phyloP scores from a whole-genome alignment of 2,888 invertebrate species.

The Acronicta alni region DNA sequence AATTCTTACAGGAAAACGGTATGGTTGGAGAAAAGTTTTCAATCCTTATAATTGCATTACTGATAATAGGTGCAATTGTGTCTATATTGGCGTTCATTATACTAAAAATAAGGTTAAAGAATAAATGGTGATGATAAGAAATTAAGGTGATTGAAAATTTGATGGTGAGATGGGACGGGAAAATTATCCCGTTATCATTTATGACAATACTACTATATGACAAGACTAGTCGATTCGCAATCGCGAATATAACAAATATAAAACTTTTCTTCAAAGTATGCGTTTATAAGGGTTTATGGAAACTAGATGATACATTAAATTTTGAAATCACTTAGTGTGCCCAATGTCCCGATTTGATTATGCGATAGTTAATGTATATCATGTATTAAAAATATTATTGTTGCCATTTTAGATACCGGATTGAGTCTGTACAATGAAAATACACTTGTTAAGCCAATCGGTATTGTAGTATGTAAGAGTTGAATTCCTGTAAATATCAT shows the following conservation, averaged over 20 bases:
- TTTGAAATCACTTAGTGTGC: too few relatives aligned
- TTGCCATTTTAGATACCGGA: too few relatives aligned
- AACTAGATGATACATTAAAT: not conserved
- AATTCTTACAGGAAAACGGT: constrained; percentile 93
- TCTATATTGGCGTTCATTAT: constrained; percentile 91
- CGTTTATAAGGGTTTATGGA: not conserved
- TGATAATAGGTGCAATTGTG: constrained; percentile 90
- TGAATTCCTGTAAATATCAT: too few relatives aligned
- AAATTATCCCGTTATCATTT: constrained; percentile 18
- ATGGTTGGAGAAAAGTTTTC: constrained; percentile 91
- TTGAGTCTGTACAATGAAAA: too few relatives aligned
- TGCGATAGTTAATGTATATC: too few relatives aligned
- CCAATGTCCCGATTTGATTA: too few relatives aligned
- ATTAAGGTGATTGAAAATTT: constrained; percentile 9
- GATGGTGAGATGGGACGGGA: constrained; percentile 10
- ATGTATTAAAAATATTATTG: constrained; percentile 1
- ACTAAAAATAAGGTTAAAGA: constrained; percentile 90
- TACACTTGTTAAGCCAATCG: too few relatives aligned
- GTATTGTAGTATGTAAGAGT: too few relatives aligned
- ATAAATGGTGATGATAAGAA: constrained; percentile 76
- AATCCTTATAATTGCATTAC: constrained; percentile 90
- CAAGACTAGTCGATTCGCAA: constrained; percentile 35
- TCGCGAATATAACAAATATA: constrained; percentile 11
- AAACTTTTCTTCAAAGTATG: not conserved
- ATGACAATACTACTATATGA: constrained; percentile 44